Evolutionary conservation across 2,888 invertebrate genomes (phyloP), one percentile per base, ranked within the genome.

Genomic region (Hirudinaria manillensis): DNA sequence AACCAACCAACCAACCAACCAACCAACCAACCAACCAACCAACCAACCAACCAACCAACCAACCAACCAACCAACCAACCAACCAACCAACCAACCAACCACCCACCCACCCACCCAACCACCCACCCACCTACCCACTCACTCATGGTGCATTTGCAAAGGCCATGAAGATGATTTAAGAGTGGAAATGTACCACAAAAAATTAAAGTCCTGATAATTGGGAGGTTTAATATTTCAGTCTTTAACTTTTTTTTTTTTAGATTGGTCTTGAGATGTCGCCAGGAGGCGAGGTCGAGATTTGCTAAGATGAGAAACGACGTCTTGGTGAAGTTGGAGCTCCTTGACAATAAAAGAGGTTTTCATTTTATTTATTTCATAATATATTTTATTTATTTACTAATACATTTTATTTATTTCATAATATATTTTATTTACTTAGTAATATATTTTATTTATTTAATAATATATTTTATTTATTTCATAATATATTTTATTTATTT

Each of bases 261-360:
- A 80, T 86, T 99, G 75, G 92, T 99, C 74, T 87, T 99, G 10
- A 90, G 98, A 75, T 99, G 99, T 84, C 90, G 99, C 0, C 97
- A 98, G 87, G 93, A 96, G 80, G 97, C 98, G 0, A 88, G 98
- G 76, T 87, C 89, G 0, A 90, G 92, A 74, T 89, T 89, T 83
- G 75, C 89, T 91, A 80, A 93, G 91, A 6, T 98, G 93, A 85
- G 99, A 74, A 85, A 86, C 56, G 88, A 88, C 81, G 87, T 99
- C 0, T 87, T 98, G 72, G 94, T 98, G 0, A 99, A 99, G 87
- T 89, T 99, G 86, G 99, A 99, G 85, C 87, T 99, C 24, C 86
- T 99, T 32, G 99, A 99, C 83, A 95, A 95, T 83, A 99, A 99
- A 86, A 98, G 98, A 85, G 94, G 88, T 88, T 79, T 80, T n/a